Evolutionary conservation across 2,113 vertebrate species (phyloP).

Genomic region (Myrmecobius fasciatus): DNA sequence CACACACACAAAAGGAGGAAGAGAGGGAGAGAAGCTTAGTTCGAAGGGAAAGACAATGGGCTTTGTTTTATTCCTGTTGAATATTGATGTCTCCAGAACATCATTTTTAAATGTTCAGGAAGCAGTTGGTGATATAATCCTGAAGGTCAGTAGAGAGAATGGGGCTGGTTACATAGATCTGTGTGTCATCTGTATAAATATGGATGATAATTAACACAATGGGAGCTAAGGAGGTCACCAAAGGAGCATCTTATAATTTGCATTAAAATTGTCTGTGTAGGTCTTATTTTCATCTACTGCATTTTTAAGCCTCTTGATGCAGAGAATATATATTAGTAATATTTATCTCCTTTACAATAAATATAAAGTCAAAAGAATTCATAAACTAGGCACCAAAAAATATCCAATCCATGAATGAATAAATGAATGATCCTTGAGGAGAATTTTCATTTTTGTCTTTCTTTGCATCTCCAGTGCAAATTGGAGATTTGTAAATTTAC

Average conservation of each 20-base stretch:
- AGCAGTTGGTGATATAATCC: background rate
- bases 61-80: background rate
- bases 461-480: background rate
- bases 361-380: background rate
- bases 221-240: background rate
- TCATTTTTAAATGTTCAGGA: background rate
- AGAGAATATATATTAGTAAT: background rate
- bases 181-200: background rate
- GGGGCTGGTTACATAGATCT: background rate
- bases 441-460: background rate
- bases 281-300: background rate
- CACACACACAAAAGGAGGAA: too few species aligned
- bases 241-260: background rate
- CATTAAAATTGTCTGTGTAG: background rate
- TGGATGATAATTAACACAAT: background rate
- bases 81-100: background rate
- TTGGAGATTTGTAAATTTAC: background rate
- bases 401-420: background rate
- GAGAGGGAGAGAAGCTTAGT: background rate
- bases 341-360: background rate
- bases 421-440: background rate
- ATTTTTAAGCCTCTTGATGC: background rate
- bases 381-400: background rate
- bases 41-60: background rate
- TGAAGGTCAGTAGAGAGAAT: background rate